Conservation (phyloP, 2,888 invertebrate species). For the Malthinus seriepunctatus region DNA sequence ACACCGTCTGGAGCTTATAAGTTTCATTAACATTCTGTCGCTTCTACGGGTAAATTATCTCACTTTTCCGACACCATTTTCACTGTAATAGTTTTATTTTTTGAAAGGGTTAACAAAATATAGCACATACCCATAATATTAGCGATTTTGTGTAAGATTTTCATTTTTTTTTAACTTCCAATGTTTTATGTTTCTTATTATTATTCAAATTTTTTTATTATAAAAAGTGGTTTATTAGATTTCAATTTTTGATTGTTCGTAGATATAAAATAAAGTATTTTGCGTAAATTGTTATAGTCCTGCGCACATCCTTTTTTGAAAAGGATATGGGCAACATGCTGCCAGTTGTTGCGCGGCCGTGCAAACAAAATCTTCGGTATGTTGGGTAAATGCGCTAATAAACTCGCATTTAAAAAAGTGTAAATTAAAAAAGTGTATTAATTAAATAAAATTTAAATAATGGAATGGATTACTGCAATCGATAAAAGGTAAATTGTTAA, state of each 20-base stretch:
- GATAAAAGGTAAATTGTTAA: constrained; percentile 56
- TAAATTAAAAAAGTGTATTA: constrained; percentile 5
- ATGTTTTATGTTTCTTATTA: too few species aligned
- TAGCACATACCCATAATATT: too few species aligned
- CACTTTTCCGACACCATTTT: too few species aligned
- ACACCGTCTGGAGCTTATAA: too few species aligned
- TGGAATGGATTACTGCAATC: constrained; percentile 62
- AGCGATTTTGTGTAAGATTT: too few species aligned
- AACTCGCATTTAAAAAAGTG: constrained; percentile 12
- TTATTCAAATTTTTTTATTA: neutral
- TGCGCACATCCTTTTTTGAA: constrained; percentile 26
- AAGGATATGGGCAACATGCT: constrained; percentile 20
- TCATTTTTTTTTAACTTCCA: too few species aligned
- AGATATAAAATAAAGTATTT: constrained; percentile 11
- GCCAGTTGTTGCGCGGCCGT: constrained; percentile 31
- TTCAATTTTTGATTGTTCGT: neutral
- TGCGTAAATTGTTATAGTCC: constrained; percentile 19
- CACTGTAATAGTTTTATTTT: too few species aligned
- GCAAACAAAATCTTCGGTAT: constrained; percentile 17
- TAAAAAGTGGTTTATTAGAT: neutral
- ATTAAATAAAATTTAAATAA: constrained; percentile 33
- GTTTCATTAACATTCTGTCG: too few species aligned
- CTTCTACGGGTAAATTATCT: too few species aligned
- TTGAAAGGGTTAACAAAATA: too few species aligned
- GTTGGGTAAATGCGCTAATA: constrained; percentile 13